Base-by-base conservation (phyloP, 2,113 vertebrate genomes). In the Megatriorchis doriae region DNA sequence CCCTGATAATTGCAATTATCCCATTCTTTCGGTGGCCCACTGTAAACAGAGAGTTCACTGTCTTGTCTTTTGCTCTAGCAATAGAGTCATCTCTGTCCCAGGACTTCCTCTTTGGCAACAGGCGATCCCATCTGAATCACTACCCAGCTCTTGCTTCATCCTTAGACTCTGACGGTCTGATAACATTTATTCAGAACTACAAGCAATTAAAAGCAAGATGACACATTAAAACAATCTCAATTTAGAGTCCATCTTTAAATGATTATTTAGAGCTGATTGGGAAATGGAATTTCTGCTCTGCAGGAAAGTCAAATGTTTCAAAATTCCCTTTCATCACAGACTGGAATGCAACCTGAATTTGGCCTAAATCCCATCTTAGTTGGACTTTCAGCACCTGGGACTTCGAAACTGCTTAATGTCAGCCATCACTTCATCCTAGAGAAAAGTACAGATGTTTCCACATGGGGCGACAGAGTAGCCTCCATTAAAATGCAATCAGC, bases 21-120 rank as follows among this genome's bases (percentile, higher is more conserved):
- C 96, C 92, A 95, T 94, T 96, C 94, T 91, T 97, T 95, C 50
- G 26, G 97, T 85, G 92, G 71, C 72, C 93, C 81, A 71, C 36
- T 96, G 91, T 97, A 97, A 97, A 98, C 95, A 93, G 73, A 96
- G 89, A 97, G 96, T 96, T 97, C 97, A 96, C 42, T 96, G 96
- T 96, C 96, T 97, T 95, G 92, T 95, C 93, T 96, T 96, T 32
- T 81, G 85, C 96, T 94, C 53, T 26, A 59, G 81, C 93, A 88
- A 56, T 9, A 63, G 86, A 79, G 88, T 96, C 93, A 94, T 94
- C 88, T 81, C 86, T 40, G 55, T 90, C 86, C 96, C 96, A 94
- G 97, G 84, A 95, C 84, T 96, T 94, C 93, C 96, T 96, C 93
- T 95, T 88, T 97, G 97, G 96, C 96, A 96, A 6, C 56, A 29